These are phyloP conservation scores for Bolborhynchus lineola DNA, from an alignment of 2,113 vertebrate genomes.

Conservation along the genomic window DNA sequence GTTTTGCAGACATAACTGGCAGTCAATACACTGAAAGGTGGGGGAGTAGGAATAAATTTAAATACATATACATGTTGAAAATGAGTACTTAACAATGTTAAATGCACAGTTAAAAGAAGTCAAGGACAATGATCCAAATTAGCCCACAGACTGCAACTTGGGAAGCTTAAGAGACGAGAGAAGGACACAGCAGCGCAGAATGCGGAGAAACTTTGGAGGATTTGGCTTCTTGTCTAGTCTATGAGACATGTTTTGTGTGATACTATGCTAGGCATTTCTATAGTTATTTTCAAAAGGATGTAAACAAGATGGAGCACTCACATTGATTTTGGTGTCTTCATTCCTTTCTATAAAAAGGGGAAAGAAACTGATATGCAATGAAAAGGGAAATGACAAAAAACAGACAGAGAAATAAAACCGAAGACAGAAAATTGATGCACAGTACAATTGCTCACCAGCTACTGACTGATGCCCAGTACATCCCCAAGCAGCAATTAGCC, in stretches of 20 bases:
- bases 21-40: not conserved
- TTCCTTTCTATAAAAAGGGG: not conserved
- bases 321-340: not conserved
- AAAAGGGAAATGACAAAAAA: not conserved
- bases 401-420: not conserved
- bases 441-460: not conserved
- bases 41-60: conserved; percentile 28
- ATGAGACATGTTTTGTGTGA: not conserved
- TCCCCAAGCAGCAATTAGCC: not conserved
- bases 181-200: not conserved
- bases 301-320: not conserved
- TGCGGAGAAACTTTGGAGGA: not conserved
- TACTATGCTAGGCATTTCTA: not conserved
- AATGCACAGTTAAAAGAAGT: not conserved
- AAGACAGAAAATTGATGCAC: not conserved
- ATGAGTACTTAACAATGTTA: not conserved
- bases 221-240: not conserved
- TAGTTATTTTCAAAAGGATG: not conserved
- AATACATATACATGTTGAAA: conserved; percentile 30
- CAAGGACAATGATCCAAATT: not conserved
- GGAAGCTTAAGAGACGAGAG: not conserved
- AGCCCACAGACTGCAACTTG: not conserved
- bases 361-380: not conserved
- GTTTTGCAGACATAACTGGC: conserved; percentile 11
- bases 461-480: not conserved